Evolutionary conservation across 2,797 vertebrate genomes (phyloP), one percentile per base, ranked within the genome.

Genomic region (Adrianichthys oophorus): DNA sequence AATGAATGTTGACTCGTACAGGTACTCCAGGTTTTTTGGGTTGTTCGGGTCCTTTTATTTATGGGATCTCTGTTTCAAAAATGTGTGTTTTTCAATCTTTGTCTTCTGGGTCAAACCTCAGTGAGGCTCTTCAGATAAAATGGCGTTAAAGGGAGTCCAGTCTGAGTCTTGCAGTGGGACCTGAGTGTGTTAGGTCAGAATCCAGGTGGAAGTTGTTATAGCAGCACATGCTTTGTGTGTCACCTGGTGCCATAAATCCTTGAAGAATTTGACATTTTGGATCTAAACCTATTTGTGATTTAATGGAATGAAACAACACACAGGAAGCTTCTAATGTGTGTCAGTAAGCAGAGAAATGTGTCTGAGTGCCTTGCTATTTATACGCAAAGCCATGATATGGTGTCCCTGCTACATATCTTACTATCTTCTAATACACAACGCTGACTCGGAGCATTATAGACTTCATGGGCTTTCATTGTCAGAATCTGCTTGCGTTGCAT

Each of bases 21-120:
- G 19, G 19, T 21, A 21, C 19, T 21, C 19, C 3, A 3, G 19
- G 19, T 21, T 21, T 21, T 21, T 21, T 21, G 19, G 2, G 19
- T 21, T 21, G 19, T 21, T 21, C 19, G 19, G 19, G 2, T 21
- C 19, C 19, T 21, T 21, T 21, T 21, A 40, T 51, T 51, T 37
- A 32, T 10, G 7, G 29, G 3, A 13, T 37, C 3, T 13, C 10
- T 2, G 10, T 37, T 4, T 32, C 2, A 32, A 29, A 29, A 29
- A 32, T 26, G 4, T 26, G 24, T 2, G 26, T 21, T 44, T 62
- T 72, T 52, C 59, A 49, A 50, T 71, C 72, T 83, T 65, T 75
- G 79, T 80, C 79, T 73, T 56, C 79, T 7, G 54, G 76, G 74
- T 84, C 74, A 76, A 50, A 72, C 59, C 68, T 56, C 59, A 50